These are phyloP conservation scores for Amia ocellicauda DNA, from an alignment of 2,113 vertebrate species.

Conservation along the genomic window DNA sequence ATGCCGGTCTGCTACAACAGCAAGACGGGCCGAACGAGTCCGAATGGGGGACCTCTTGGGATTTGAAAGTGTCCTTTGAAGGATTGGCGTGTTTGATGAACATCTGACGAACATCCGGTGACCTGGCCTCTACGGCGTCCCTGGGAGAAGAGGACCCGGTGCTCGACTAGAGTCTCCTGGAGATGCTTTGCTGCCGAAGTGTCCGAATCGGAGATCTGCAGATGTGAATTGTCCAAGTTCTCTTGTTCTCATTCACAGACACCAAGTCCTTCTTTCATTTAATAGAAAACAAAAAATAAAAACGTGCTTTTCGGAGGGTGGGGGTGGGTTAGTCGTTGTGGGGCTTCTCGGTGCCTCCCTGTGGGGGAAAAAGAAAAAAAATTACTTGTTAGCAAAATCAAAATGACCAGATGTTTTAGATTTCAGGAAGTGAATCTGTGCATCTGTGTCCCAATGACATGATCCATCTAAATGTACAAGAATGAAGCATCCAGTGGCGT, in stretches of 20 bases:
- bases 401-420: no score
- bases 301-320: no score
- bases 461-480: no score
- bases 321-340: conserved; percentile 78
- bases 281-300: no score
- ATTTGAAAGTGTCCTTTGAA: conserved; percentile 26
- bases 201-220: neutral
- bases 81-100: conserved; percentile 47
- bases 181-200: neutral
- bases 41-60: conserved; percentile 41
- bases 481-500: no score
- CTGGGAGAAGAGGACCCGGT: conserved; percentile 30
- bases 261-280: conserved; percentile 14
- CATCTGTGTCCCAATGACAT: no score
- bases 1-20: conserved; percentile 20
- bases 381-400: neutral
- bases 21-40: conserved; percentile 27
- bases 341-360: conserved; percentile 83
- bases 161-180: conserved; percentile 14
- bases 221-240: conserved; percentile 24
- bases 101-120: no score
- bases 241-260: no score
- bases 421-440: no score
- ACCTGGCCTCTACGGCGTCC: no score
- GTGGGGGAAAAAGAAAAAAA: conserved; percentile 24